These are phyloP conservation scores for Bombus breviceps DNA, from an alignment of 1,140 invertebrate genomes.

Conservation along the genomic window DNA sequence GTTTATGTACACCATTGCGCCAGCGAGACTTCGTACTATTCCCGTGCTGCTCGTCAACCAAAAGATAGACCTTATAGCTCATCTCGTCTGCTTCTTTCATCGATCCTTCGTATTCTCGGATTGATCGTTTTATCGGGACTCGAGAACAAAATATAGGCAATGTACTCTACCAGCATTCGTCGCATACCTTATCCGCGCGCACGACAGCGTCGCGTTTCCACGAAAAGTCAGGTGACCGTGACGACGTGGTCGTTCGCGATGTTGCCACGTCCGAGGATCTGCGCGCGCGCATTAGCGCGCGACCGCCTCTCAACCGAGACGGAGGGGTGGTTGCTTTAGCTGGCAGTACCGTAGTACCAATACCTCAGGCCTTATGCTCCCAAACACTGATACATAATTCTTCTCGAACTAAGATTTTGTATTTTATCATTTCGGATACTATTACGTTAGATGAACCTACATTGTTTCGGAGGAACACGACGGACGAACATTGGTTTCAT, in stretches of 20 bases:
- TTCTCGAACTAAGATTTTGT: background rate
- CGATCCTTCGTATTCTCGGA: background rate
- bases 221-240: constrained; percentile 72
- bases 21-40: background rate
- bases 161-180: constrained; percentile 25
- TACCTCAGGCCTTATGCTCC: constrained; percentile 9
- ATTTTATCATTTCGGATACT: background rate
- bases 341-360: constrained; percentile 42
- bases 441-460: too few relatives aligned
- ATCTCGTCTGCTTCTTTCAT: background rate
- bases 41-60: background rate
- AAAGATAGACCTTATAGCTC: background rate
- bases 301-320: constrained; percentile 13
- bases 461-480: too few relatives aligned
- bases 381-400: background rate
- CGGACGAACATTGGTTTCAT: too few relatives aligned
- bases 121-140: background rate
- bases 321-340: constrained; percentile 14
- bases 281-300: constrained; percentile 42
- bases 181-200: constrained; percentile 43
- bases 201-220: constrained; percentile 61
- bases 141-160: background rate
- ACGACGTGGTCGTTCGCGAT: constrained; percentile 64
- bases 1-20: background rate
- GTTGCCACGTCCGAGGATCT: constrained; percentile 60